A percentile compares a stretch with the other conserved stretches of the same genome.
phyloP scores from a whole-genome alignment of 2,113 vertebrate genomes.

The Pterocles orientalis region DNA sequence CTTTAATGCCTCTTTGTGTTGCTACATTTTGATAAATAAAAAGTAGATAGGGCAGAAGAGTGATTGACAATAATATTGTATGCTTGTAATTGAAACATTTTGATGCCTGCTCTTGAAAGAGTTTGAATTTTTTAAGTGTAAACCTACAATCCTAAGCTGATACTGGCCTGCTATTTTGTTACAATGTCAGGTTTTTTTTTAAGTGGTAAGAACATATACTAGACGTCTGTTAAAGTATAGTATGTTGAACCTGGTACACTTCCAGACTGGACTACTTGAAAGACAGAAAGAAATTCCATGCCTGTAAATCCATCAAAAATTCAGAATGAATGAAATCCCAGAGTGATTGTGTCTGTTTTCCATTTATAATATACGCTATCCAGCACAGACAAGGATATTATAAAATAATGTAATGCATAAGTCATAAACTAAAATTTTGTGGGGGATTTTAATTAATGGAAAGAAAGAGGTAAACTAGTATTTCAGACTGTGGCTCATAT shows the following conservation, averaged over 20 bases:
- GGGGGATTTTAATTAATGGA: neutral
- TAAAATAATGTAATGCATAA: neutral
- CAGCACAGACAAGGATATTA: neutral
- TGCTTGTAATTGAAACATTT: neutral
- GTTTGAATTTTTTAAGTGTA: neutral
- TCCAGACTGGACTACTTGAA: neutral
- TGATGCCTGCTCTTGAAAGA: neutral
- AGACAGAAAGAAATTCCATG: neutral
- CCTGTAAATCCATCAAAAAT: neutral
- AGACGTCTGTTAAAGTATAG: neutral
- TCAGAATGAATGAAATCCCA: neutral
- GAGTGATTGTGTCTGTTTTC: neutral
- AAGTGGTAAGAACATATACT: neutral
- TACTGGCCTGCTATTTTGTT: neutral
- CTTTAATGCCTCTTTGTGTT: neutral
- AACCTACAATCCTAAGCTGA: neutral
- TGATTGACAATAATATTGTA: neutral
- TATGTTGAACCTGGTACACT: neutral
- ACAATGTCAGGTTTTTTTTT: neutral
- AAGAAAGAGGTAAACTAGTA: neutral
- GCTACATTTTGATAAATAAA: neutral
- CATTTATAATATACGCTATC: neutral
- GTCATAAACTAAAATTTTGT: neutral
- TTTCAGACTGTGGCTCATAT: neutral
- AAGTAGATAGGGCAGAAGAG: neutral